phyloP scores from a whole-genome alignment of 2,797 vertebrate genomes.

The Peromyscus melanophrys region DNA sequence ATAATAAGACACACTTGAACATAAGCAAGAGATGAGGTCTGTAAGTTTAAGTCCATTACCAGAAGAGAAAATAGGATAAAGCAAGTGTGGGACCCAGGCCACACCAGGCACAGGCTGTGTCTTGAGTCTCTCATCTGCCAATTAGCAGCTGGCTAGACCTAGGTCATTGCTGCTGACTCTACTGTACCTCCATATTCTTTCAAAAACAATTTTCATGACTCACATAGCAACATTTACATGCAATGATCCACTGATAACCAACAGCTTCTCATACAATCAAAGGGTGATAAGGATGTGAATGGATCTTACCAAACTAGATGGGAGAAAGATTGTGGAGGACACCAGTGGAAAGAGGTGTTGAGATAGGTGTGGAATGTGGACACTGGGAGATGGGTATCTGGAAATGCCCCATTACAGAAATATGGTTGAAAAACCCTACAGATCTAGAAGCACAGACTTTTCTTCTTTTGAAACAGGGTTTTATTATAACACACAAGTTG shows the following conservation, averaged over 20 bases:
- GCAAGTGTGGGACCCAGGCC: not conserved
- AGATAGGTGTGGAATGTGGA: rapidly evolving
- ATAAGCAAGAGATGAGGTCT: not conserved
- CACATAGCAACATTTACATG: too few relatives aligned
- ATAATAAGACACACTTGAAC: not conserved
- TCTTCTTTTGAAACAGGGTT: not conserved
- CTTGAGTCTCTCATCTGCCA: not conserved
- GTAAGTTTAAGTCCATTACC: not conserved
- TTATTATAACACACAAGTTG: not conserved
- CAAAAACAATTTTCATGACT: not conserved
- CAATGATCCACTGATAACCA: not conserved
- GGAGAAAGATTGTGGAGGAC: not conserved
- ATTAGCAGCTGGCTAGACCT: not conserved
- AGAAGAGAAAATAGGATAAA: rapidly evolving
- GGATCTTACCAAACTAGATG: rapidly evolving
- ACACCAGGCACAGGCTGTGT: not conserved
- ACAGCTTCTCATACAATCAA: not conserved
- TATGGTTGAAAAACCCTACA: not conserved
- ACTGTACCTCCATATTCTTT: not conserved
- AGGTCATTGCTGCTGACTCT: not conserved
- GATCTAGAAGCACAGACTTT: not conserved
- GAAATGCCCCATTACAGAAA: not conserved
- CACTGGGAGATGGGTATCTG: too few relatives aligned
- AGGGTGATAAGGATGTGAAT: too few relatives aligned
- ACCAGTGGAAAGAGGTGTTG: rapidly evolving